Evolutionary conservation across 2,113 vertebrate species (phyloP), one percentile per base, ranked within the genome.

Genomic region (Boleophthalmus pectinirostris): DNA sequence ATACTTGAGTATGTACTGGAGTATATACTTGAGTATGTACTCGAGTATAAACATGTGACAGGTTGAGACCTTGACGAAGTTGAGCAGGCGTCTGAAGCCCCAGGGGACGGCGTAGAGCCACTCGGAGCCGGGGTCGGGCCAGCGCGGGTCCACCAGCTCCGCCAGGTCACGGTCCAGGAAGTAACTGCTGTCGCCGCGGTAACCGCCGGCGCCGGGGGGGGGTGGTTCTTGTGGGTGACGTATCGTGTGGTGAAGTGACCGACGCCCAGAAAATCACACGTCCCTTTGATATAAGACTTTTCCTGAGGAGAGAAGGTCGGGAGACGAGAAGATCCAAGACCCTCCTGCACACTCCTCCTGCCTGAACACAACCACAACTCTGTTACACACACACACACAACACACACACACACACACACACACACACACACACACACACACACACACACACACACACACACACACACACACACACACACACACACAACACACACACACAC

Each of bases 161-260:
- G 93, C 90, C 76, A 98, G 53, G 74, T 97, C 95, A 0, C 74
- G 85, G 85, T 98, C 96, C 0, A 93, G 94, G 81, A 93, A 93
- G 92, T 95, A 98, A 85, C 93, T 95, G 86, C 90, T 89, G 46
- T 84, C 88, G 4, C 89, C 88, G 10, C 89, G 94, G 10, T 29
- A 29, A 80, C 87, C 0, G 91, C 29, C 29, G 2, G 2, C 29
- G 29, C 29, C 29, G 29, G 29, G 29, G 29, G 72, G 13, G 94
- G 91, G 80, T 90, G 83, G 73, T 69, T 96, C 92, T 94, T 96
- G 63, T 93, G 94, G 7, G 93, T 95, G 78, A 98, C 91, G 64
- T 96, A 98, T 46, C 94, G 93, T 6, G 96, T 96, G 1, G 95
- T 98, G 45, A 97, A 98, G 57, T 98, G 96, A 0, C 96, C 95